Base-by-base conservation (phyloP, 1,140 invertebrate genomes). In the Ceratoteleas bidentatus region DNA sequence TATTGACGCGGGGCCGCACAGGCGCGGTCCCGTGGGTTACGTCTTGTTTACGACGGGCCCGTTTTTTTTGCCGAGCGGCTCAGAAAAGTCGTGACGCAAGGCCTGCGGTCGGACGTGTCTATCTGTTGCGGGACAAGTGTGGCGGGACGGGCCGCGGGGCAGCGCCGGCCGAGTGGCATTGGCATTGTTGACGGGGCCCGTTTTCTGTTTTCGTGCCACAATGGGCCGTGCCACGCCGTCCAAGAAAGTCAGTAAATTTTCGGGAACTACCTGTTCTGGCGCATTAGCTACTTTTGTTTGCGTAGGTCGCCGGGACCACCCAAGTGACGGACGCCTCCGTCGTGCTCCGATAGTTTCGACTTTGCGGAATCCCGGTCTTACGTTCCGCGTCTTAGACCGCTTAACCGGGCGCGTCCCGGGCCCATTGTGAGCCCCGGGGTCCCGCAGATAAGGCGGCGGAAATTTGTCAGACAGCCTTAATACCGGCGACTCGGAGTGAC, bases 301-400 rank as follows among this genome's bases (percentile, higher is more conserved):
- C 88, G 88, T 88, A 88, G 88, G 88, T 88, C n/a, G n/a, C 83
- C 85, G 73, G 70, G 88, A 89, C 88, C 88, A 89, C 88, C 87
- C 88, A 88, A 80, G 86, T 73, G 84, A 61, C 83, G 74, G 83
- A 89, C 86, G 87, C 87, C 87, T 88, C 85, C 83, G 79, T 83
- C 81, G 56, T 84, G 75, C 78, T 79, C 81, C 83, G 81, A 70
- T 80, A 81, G 85, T 83, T 86, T 87, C 86, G 86, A 88, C 86
- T 89, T 88, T 84, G 87, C 85, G 81, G 88, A 89, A 90, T 89
- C 85, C 80, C 65, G 66, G 81, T 81, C 64, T 79, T 82, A 81
- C 83, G 76, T 82, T 61, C 60, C 34, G 77, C 50, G 43, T 58
- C 54, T 81, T 69, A 74, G 64, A 40, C 72, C 49, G 33, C 57